Base-by-base conservation (phyloP, 2,888 invertebrate species). In the Dermolepida albohirtum region DNA sequence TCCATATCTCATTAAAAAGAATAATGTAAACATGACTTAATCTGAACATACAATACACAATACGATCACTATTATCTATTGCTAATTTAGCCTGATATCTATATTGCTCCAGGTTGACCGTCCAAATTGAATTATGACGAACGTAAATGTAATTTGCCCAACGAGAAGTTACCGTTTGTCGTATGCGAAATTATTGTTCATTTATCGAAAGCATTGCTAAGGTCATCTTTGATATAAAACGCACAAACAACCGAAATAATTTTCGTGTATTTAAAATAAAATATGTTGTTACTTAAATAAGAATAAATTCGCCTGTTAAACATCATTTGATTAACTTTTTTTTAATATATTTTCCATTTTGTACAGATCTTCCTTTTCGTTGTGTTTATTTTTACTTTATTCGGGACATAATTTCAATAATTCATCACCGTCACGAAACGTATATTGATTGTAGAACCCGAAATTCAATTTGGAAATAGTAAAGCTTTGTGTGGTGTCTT, bases 151-250 rank as follows among this genome's bases (percentile, higher is more conserved):
- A 64, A 63, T 68, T 68, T 68, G 63, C 64, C 29, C 50, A 43
- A 43, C 43, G 57, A 43, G 41, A 57, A 41, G 41, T 41, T 39
- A 43, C 27, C 57, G 41, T 57, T 57, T 41, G 43, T 64, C 68
- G 64, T 57, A 62, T 57, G 54, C 54, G 40, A 64, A 62, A 55
- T 64, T 68, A 64, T 68, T 68, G 64, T 68, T 68, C 64, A 68
- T 68, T 68, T 43, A 64, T 54, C 57, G 43, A 12, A 22, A 57
- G 43, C 43, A 17, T 14, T 12, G 43, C 12, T 41, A 12, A 12
- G 43, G 57, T 27, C 57, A 41, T 17, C 43, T 57, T 43, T 57
- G 12, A 11, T 39, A 4, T n/a, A 17, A 17, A 5, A 16, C 17
- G 8, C 8, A n/a, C n/a, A 17, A 12, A 50, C 5, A 11, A 27